Conservation (phyloP, 2,888 invertebrate genomes). For the Salpingus planirostris region DNA sequence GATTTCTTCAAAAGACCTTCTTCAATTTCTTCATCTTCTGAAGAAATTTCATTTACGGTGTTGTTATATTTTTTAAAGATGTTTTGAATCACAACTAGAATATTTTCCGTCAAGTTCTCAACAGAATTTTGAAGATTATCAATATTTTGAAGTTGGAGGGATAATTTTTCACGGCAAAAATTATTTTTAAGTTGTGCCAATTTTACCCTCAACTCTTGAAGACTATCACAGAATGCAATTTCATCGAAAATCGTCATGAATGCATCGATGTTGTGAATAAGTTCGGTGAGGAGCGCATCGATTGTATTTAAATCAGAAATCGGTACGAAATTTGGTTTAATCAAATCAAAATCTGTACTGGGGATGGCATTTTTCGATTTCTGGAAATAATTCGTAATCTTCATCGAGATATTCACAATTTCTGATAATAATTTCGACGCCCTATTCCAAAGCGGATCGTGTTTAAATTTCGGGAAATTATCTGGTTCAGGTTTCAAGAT, state of each 20-base stretch:
- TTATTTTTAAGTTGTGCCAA: conserved; percentile 4
- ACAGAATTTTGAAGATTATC: conserved; percentile 15
- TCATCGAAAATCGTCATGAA: conserved; percentile 23
- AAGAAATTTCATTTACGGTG: conserved; percentile 28
- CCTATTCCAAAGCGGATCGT: conserved; percentile 29
- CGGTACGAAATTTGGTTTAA: conserved; percentile 2
- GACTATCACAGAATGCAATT: conserved; percentile 20
- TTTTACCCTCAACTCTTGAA: conserved; percentile 23
- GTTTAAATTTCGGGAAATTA: conserved; percentile 28
- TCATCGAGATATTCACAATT: conserved; percentile 21
- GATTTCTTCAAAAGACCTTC: conserved; percentile 59
- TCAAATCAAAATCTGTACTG: background rate
- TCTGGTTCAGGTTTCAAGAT: conserved; percentile 21
- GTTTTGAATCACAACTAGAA: conserved; percentile 51
- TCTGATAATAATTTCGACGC: conserved; percentile 19
- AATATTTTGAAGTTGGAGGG: conserved; percentile 21
- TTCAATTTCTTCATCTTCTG: conserved; percentile 43
- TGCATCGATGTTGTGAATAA: conserved; percentile 1
- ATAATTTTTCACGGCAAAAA: conserved; percentile 4
- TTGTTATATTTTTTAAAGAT: conserved; percentile 46
- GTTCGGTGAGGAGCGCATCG: conserved; percentile 11
- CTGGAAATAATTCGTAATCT: conserved; percentile 19
- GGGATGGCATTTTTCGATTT: conserved; percentile 7
- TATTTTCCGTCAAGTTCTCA: conserved; percentile 21
- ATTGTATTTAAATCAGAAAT: conserved; percentile 3